Percentiles rank a stretch among this genome's conserved stretches.
Evolutionary conservation across 35 echinoderm and acorn worm species (phyloP).

Genomic region (Apostichopus japonicus): DNA sequence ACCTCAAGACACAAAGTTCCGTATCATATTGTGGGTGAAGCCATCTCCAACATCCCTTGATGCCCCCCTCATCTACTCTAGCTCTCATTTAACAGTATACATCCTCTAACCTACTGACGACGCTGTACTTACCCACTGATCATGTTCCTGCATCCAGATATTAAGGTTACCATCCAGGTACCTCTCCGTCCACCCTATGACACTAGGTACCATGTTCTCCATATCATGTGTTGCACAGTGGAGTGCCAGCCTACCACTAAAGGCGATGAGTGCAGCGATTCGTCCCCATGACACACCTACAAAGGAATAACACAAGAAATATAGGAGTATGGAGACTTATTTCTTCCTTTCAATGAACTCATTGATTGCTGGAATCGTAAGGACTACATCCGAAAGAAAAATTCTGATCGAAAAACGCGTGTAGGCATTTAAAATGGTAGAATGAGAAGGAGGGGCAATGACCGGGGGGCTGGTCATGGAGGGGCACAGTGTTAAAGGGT

Average conservation of each 20-base stretch:
- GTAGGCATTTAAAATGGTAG: too few species aligned
- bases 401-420: background rate
- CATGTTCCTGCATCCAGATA: conserved; percentile 86
- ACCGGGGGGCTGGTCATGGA: too few species aligned
- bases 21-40: too few species aligned
- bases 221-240: conserved; percentile 92
- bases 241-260: conserved; percentile 85
- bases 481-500: too few species aligned
- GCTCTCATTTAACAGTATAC: too few species aligned
- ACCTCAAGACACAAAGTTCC: too few species aligned
- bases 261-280: conserved; percentile 97
- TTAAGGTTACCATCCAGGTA: conserved; percentile 83
- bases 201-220: conserved; percentile 86
- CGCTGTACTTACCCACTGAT: conserved; percentile 80
- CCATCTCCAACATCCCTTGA: too few species aligned
- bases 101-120: too few species aligned
- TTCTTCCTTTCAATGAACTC: background rate
- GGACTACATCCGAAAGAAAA: background rate
- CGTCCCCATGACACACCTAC: conserved; percentile 96
- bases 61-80: too few species aligned
- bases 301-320: background rate
- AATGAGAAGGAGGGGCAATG: too few species aligned
- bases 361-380: too few species aligned
- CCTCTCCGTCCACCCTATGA: conserved; percentile 95
- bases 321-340: background rate